These are phyloP conservation scores for Monopterus albus DNA, from an alignment of 2,113 vertebrate genomes.

Conservation along the genomic window DNA sequence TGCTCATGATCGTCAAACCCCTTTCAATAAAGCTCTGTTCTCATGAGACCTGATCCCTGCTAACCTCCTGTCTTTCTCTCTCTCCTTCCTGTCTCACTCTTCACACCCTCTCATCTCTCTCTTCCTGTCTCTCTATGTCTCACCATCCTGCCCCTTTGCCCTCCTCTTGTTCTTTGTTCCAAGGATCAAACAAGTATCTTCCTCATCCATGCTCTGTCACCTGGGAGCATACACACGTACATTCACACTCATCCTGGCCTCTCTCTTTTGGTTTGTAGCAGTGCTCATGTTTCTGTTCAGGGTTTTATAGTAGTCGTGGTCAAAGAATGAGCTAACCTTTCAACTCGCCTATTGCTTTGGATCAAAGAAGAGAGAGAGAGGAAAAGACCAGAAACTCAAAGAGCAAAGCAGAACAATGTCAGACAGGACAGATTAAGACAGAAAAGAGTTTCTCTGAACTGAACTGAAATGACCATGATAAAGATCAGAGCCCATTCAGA, in stretches of 20 bases:
- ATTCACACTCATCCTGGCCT: constrained; percentile 10
- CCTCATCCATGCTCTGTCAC: constrained; percentile 62
- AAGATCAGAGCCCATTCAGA: constrained; percentile 57
- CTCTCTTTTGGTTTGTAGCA: constrained; percentile 42
- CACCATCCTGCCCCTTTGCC: constrained; percentile 54
- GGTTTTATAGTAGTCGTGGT: constrained; percentile 53
- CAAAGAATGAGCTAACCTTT: constrained; percentile 60
- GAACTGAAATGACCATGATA: constrained; percentile 63
- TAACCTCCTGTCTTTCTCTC: constrained; percentile 38
- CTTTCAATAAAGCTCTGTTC: constrained; percentile 74
- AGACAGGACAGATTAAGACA: constrained; percentile 57
- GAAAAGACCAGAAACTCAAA: constrained; percentile 34
- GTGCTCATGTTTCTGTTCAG: constrained; percentile 41
- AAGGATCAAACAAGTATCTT: constrained; percentile 78
- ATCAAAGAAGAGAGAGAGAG: constrained; percentile 59
- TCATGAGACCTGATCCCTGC: constrained; percentile 68
- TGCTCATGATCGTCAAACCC: constrained; percentile 75
- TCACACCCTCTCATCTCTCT: constrained; percentile 33
- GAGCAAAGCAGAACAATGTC: constrained; percentile 56
- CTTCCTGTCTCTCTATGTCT: constrained; percentile 35
- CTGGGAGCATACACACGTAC: constrained; percentile 60
- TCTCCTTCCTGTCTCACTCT: constrained; percentile 35
- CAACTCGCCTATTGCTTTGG: constrained; percentile 61
- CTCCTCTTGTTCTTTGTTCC: constrained; percentile 74
- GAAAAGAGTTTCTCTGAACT: constrained; percentile 44